phyloP scores from a whole-genome alignment of 2,888 invertebrate species.

The Gastracanthus pulcherrimus region DNA sequence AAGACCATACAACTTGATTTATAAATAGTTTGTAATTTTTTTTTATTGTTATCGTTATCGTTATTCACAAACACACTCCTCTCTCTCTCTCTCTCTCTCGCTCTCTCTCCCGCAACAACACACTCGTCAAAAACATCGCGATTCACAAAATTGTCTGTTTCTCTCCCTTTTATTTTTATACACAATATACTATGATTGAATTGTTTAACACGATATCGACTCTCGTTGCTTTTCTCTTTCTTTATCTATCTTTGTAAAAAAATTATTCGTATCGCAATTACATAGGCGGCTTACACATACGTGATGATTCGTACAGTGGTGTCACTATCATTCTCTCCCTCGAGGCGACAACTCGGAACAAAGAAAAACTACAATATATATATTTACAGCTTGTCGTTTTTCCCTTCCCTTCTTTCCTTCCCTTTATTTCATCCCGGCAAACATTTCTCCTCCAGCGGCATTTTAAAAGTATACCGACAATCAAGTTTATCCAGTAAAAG shows the following conservation, averaged over 20 bases:
- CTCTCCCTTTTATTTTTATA: constrained; percentile 29
- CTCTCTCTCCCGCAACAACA: too few relatives aligned
- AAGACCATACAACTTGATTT: constrained; percentile 60
- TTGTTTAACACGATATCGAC: constrained; percentile 17
- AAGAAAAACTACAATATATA: constrained; percentile 55
- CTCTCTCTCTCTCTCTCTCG: too few relatives aligned
- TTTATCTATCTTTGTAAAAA: constrained; percentile 39
- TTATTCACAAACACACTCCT: constrained; percentile 6
- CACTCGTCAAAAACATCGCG: constrained; percentile 6
- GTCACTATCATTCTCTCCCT: too few relatives aligned
- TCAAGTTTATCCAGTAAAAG: constrained; percentile 7
- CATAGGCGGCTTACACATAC: not conserved
- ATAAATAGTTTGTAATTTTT: constrained; percentile 7
- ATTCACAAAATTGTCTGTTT: constrained; percentile 44
- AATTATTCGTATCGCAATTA: constrained; percentile 25
- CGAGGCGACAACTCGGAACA: constrained; percentile 19
- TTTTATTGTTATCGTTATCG: constrained; percentile 1
- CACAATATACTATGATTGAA: constrained; percentile 46
- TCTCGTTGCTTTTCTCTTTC: too few relatives aligned
- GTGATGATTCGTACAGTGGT: constrained; percentile 33
- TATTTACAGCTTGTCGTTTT: too few relatives aligned
- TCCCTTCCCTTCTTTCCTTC: not conserved
- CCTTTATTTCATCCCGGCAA: not conserved
- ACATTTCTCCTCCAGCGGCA: not conserved
- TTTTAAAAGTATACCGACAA: not conserved